phyloP scores from a whole-genome alignment of 2,888 invertebrate genomes.

The Dendrolimus houi region DNA sequence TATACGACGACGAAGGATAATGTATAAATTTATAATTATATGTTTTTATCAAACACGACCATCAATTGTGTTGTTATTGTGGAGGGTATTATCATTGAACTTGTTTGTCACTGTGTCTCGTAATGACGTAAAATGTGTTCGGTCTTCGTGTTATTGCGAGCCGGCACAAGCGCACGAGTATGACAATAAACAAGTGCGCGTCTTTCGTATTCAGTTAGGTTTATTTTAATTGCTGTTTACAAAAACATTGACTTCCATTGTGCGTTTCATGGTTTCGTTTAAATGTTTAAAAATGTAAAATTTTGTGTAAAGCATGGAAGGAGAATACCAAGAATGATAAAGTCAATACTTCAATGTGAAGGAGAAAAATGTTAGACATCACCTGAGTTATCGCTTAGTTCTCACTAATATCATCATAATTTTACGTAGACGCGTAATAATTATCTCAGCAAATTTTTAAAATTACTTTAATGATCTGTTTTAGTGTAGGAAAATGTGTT shows the following conservation, averaged over 20 bases:
- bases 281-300: slow-evolving; percentile 1
- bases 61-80: slow-evolving; percentile 11
- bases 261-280: background rate
- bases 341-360: too few species aligned
- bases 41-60: background rate
- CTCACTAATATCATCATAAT: too few species aligned
- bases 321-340: too few species aligned
- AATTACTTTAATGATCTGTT: too few species aligned
- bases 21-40: background rate
- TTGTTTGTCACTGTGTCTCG: slow-evolving; percentile 27
- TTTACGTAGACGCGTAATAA: too few species aligned
- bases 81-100: slow-evolving; percentile 27
- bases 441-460: too few species aligned
- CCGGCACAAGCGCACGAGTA: slow-evolving; percentile 12
- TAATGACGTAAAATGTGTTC: slow-evolving; percentile 32
- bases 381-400: too few species aligned
- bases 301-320: background rate
- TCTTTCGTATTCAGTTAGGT: slow-evolving; percentile 5
- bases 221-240: background rate
- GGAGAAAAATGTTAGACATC: too few species aligned
- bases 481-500: too few species aligned
- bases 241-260: background rate
- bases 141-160: slow-evolving; percentile 16
- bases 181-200: slow-evolving; percentile 24
- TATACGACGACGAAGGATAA: too few species aligned